These are phyloP conservation scores for Cherax destructor DNA, from an alignment of 1,140 invertebrate species.

Conservation along the genomic window DNA sequence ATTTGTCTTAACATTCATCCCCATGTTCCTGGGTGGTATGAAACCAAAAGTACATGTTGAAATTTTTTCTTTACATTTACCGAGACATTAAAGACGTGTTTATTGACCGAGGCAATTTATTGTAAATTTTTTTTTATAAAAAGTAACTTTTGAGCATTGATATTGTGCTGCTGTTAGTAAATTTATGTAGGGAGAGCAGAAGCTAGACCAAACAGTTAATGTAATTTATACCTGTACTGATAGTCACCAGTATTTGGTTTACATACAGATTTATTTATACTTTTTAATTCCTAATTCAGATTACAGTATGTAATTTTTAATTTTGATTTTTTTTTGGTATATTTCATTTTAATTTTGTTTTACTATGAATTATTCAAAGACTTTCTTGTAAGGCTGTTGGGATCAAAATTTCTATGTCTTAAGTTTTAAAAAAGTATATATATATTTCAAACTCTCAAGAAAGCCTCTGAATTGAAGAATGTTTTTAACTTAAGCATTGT, in stretches of 20 bases:
- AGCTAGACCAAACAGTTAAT: too few relatives aligned
- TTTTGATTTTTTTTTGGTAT: neutral
- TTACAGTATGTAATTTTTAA: neutral
- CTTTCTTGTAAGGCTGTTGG: neutral
- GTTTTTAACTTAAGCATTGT: neutral
- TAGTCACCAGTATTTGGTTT: too few relatives aligned
- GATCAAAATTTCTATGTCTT: neutral
- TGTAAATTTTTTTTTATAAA: too few relatives aligned
- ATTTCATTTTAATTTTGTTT: neutral
- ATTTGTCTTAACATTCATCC: neutral
- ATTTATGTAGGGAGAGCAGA: too few relatives aligned
- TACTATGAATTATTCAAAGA: constrained; percentile 6
- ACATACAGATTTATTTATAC: too few relatives aligned
- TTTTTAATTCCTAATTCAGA: neutral
- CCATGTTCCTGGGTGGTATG: neutral
- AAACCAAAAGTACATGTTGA: neutral
- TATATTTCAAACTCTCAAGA: neutral
- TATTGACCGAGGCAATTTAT: too few relatives aligned
- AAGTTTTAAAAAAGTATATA: neutral
- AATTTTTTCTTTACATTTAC: too few relatives aligned
- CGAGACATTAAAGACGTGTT: too few relatives aligned
- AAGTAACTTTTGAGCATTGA: too few relatives aligned
- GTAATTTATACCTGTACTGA: too few relatives aligned
- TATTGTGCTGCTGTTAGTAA: too few relatives aligned
- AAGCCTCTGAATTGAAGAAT: neutral